phyloP scores from a whole-genome alignment of 2,888 invertebrate species.

The Yponomeuta plumbellus region DNA sequence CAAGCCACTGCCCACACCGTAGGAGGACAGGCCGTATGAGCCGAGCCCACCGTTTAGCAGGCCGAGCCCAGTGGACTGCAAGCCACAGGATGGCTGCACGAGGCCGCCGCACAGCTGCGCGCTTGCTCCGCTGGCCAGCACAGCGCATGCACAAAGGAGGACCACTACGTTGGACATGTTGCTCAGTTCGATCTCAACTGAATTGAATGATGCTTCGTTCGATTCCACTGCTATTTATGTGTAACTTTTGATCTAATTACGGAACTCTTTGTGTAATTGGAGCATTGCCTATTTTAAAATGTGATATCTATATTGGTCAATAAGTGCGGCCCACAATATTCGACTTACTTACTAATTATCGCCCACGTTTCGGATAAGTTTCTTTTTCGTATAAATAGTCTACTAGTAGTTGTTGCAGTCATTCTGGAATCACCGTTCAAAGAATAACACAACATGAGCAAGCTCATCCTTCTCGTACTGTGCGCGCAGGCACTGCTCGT shows the following conservation, averaged over 20 bases:
- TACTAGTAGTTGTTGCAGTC: not conserved
- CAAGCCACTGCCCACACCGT: not conserved
- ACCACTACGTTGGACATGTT: not conserved
- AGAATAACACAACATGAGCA: conserved; percentile 1
- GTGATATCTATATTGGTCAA: not conserved
- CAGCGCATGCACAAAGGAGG: not conserved
- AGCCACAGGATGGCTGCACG: too few relatives aligned
- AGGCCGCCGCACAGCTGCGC: not conserved
- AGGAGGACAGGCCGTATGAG: not conserved
- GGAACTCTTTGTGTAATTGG: not conserved
- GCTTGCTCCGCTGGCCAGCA: not conserved
- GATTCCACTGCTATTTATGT: not conserved
- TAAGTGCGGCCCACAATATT: not conserved
- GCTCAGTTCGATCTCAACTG: not conserved
- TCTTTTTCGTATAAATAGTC: conserved; percentile 5
- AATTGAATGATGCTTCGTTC: not conserved
- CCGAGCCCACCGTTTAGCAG: not conserved
- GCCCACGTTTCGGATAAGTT: not conserved
- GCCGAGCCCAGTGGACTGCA: not conserved
- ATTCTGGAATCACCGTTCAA: conserved; percentile 9
- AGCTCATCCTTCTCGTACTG: not conserved
- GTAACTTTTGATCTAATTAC: not conserved
- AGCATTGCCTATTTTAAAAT: not conserved
- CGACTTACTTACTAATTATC: not conserved
- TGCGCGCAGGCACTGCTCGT: conserved; percentile 3